Evolutionary conservation across 2,113 vertebrate species (phyloP).

Genomic region (Myotis lucifugus): DNA sequence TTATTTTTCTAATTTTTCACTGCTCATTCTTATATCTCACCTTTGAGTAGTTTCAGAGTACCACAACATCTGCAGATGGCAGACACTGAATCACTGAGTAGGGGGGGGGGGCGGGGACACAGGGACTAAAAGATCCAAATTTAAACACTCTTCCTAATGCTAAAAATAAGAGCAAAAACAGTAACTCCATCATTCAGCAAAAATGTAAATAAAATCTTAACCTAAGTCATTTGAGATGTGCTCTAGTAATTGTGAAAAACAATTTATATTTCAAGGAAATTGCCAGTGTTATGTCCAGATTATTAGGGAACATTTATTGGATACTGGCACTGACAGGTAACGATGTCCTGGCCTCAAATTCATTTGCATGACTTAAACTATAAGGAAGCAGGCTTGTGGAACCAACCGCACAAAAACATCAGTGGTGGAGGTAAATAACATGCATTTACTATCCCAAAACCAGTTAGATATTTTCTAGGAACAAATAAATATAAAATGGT

Average conservation of each 20-base stretch:
- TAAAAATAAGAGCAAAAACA: background rate
- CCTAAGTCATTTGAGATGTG: background rate
- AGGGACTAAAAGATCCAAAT: background rate
- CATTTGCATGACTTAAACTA: background rate
- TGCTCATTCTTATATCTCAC: slow-evolving; percentile 22
- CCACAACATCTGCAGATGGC: background rate
- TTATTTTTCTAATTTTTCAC: slow-evolving; percentile 19
- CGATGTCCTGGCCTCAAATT: background rate
- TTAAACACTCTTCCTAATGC: background rate
- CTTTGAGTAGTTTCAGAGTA: slow-evolving; percentile 26
- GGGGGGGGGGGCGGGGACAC: background rate
- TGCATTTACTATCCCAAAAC: background rate
- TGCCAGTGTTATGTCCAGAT: background rate
- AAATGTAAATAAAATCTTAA: slow-evolving; percentile 21
- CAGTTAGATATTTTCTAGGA: background rate
- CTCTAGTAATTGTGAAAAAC: background rate
- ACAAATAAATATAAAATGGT: slow-evolving; percentile 45
- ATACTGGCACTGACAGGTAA: background rate
- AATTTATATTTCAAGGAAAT: slow-evolving; percentile 10
- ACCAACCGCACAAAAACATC: background rate
- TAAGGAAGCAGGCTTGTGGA: background rate
- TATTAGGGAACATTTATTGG: background rate
- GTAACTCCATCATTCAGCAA: background rate
- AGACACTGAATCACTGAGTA: background rate
- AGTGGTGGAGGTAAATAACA: background rate